Percentiles rank a stretch among this genome's conserved stretches.
Conservation (phyloP, 2,797 vertebrate genomes). For the Enoplosus armatus region DNA sequence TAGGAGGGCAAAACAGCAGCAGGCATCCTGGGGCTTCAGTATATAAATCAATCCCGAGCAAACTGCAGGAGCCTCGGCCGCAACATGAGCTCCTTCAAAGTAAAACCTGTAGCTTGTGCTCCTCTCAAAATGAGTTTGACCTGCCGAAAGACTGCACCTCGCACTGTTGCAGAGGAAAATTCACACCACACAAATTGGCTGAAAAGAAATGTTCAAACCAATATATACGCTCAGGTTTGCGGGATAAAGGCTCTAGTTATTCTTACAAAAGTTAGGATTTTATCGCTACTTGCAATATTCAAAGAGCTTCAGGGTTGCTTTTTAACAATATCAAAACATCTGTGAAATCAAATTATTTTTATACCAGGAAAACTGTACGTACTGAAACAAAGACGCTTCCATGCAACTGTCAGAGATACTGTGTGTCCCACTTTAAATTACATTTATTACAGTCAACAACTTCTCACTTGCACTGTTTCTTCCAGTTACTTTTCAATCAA, state of each 20-base stretch:
- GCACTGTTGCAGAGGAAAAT: slow-evolving; percentile 14
- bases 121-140: slow-evolving; percentile 40
- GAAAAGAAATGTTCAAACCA: not conserved
- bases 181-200: not conserved
- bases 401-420: not conserved
- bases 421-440: not conserved
- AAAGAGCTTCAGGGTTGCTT: not conserved
- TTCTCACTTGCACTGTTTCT: too few relatives aligned
- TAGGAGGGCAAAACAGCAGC: slow-evolving; percentile 1
- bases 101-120: slow-evolving; percentile 5
- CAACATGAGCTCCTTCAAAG: slow-evolving; percentile 2
- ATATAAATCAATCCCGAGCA: slow-evolving; percentile 8
- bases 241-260: too few relatives aligned
- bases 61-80: not conserved
- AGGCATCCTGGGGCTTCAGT: slow-evolving; percentile 1
- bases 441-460: not conserved
- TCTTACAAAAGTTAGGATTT: too few relatives aligned
- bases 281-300: not conserved
- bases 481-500: too few relatives aligned
- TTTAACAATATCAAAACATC: not conserved
- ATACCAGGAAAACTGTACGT: not conserved
- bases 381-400: not conserved
- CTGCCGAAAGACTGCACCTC: slow-evolving; percentile 7
- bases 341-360: not conserved
- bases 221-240: too few relatives aligned